Base-by-base conservation (phyloP, 2,888 invertebrate species). In the Pegoplata infirma region DNA sequence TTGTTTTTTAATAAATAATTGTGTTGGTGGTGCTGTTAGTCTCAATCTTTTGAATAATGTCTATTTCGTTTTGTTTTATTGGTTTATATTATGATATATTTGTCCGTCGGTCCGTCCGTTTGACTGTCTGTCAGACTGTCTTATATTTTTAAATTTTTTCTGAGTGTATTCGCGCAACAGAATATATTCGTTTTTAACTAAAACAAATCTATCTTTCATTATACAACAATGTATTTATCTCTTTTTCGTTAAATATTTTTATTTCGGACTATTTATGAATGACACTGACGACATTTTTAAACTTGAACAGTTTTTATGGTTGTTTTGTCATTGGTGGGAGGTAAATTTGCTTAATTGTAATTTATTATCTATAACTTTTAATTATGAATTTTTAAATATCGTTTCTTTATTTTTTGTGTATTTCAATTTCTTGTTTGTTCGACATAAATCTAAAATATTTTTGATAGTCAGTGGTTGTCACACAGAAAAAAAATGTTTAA, bases 301-400 rank as follows among this genome's bases (percentile, higher is more conserved):
- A 80, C 80, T 76, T 76, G 76, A 76, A 73, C 58, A 73, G 59
- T 76, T 73, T 71, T 76, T 68, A 73, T 76, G 72, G 28, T 49
- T 73, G 53, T 64, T 71, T 72, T 78, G 72, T 69, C 74, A 76
- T 77, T 78, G 80, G 82, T 82, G 80, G 82, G 82, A 76, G 82
- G 81, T 64, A 63, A 76, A 81, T 81, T 81, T 81, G 81, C 81
- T 82, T 82, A 80, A 82, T 82, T 82, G 81, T 82, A 80, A 82
- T 82, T 82, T 82, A 82, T 82, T 80, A 66, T 66, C 80, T 76
- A 71, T 71, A 55, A 75, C 61, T 82, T 82, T 72, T 76, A 66
- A 67, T 74, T 76, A 76, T 80, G 64, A 80, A 76, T 76, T 64
- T 64, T 40, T 21, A 44, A 76, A 69, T 63, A 23, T 17, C 51